phyloP scores from a whole-genome alignment of 1,140 invertebrate species.

The Apis dorsata region DNA sequence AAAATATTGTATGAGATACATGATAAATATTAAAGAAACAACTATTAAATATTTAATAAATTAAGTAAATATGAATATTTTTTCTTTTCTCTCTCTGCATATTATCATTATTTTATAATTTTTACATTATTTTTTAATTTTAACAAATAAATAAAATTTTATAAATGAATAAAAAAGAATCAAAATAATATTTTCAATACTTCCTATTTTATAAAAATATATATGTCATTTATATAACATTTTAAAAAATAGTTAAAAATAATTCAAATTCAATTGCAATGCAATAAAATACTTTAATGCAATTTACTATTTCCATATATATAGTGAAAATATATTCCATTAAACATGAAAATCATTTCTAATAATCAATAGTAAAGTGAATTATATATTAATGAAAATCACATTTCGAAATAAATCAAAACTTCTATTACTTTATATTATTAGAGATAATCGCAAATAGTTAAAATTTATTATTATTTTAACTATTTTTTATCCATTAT shows the following conservation, averaged over 20 bases:
- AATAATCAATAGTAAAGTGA: neutral
- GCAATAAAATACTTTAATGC: slow-evolving; percentile 1
- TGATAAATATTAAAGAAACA: neutral
- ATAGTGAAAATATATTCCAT: slow-evolving; percentile 12
- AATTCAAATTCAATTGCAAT: slow-evolving; percentile 2
- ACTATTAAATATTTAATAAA: neutral
- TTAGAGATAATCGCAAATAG: neutral
- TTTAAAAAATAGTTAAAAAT: neutral
- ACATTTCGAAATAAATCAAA: neutral
- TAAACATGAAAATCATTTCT: neutral
- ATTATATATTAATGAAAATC: neutral
- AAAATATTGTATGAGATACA: neutral
- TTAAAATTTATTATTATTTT: neutral
- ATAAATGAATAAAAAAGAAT: too few species aligned
- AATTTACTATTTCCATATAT: neutral
- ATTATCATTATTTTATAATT: too few species aligned
- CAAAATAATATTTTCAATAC: neutral
- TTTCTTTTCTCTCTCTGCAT: too few species aligned
- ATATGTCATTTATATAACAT: neutral
- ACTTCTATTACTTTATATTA: neutral
- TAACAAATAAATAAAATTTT: too few species aligned
- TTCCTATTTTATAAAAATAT: too few species aligned
- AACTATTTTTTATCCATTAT: neutral
- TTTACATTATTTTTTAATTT: too few species aligned
- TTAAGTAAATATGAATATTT: neutral